Percentiles rank a stretch among this genome's conserved stretches.
Conservation (phyloP, 2,797 vertebrate species). For the Labeo calbasu region DNA sequence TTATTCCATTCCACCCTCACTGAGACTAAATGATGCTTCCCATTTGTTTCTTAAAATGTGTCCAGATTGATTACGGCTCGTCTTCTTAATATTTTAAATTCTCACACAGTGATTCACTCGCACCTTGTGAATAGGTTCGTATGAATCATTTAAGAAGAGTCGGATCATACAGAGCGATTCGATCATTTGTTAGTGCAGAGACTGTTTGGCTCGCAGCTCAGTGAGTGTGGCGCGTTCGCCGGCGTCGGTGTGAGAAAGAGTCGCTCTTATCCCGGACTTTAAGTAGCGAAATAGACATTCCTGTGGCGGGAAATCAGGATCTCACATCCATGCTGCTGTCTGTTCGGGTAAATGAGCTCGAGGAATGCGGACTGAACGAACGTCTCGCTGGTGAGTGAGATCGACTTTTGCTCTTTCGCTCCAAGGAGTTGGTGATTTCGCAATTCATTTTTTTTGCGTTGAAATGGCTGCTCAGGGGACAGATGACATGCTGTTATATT, state of each 20-base stretch:
- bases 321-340: neutral
- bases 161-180: neutral
- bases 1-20: neutral
- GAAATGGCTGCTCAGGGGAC: neutral
- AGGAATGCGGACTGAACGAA: slow-evolving; percentile 32
- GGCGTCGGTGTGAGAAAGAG: neutral
- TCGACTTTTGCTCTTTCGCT: slow-evolving; percentile 9
- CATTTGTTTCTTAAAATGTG: neutral
- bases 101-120: neutral
- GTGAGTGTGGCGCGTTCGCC: neutral
- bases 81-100: neutral
- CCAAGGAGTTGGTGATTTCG: slow-evolving; percentile 31
- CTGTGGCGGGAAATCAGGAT: neutral
- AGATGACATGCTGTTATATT: neutral
- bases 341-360: neutral
- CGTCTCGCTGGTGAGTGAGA: slow-evolving; percentile 42
- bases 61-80: neutral
- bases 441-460: slow-evolving; percentile 29
- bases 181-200: neutral
- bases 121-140: neutral
- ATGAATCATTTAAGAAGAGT: neutral
- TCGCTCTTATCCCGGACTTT: neutral
- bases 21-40: neutral
- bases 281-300: neutral
- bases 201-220: neutral